Percentiles rank a stretch among this genome's conserved stretches.
Conservation (phyloP, 2,113 vertebrate genomes). For the Perognathus longimembris region DNA sequence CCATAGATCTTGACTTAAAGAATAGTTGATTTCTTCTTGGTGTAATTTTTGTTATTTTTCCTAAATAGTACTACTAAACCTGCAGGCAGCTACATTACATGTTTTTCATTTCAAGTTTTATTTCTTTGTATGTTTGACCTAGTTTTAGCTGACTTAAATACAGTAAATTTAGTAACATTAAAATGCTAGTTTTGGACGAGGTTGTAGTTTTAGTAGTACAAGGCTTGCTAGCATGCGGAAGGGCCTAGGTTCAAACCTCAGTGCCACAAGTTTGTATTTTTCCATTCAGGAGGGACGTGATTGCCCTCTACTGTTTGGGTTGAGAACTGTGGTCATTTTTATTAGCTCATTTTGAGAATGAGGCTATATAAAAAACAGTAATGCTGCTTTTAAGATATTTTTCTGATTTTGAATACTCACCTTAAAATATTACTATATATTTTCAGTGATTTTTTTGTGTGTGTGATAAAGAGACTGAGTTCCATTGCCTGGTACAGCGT, state of each 20-base stretch:
- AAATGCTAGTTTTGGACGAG: not conserved
- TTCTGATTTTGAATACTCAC: constrained; percentile 41
- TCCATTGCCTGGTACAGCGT: not conserved
- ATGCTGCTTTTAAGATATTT: constrained; percentile 33
- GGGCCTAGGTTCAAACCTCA: not conserved
- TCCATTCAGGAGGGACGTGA: constrained; percentile 33
- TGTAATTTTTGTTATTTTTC: constrained; percentile 43
- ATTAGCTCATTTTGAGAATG: constrained; percentile 32
- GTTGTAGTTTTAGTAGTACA: too few species aligned
- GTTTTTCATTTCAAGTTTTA: constrained; percentile 33
- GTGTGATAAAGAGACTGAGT: not conserved
- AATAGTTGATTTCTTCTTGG: not conserved
- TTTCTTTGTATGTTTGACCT: not conserved
- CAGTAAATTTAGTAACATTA: constrained; percentile 16
- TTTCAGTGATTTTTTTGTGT: not conserved
- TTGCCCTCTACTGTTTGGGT: constrained; percentile 77
- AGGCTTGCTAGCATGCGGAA: too few species aligned
- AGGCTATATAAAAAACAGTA: not conserved
- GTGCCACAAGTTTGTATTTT: not conserved
- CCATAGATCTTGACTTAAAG: not conserved
- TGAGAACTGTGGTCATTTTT: constrained; percentile 9
- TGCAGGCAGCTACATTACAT: not conserved
- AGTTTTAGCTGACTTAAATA: not conserved
- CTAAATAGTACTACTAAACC: not conserved
- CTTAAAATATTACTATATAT: not conserved